phyloP scores from a whole-genome alignment of 2,113 vertebrate genomes.

The Oceanodroma tethys region DNA sequence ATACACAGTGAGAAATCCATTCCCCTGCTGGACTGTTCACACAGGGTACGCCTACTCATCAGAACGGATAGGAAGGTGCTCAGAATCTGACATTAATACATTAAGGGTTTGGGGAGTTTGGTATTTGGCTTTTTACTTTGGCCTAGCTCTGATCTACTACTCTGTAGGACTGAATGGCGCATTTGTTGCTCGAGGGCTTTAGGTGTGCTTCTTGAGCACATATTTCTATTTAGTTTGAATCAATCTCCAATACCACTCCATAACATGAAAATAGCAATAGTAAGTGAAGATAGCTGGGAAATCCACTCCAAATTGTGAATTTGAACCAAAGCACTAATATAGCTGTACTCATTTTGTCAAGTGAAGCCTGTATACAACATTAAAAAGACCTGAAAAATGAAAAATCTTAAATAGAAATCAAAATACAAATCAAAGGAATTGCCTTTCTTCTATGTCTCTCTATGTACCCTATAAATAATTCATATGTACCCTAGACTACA shows the following conservation, averaged over 20 bases:
- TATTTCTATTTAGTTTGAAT: background rate
- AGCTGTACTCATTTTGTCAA: background rate
- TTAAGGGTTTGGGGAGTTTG: background rate
- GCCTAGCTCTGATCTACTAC: background rate
- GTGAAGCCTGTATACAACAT: background rate
- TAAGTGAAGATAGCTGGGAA: background rate
- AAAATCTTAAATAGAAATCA: background rate
- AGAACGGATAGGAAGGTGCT: background rate
- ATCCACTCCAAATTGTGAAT: background rate
- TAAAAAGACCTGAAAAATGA: background rate
- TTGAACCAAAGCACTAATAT: background rate
- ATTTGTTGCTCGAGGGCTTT: background rate
- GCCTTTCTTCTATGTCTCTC: background rate
- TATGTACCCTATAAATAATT: background rate
- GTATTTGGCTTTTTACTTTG: background rate
- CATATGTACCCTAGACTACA: background rate
- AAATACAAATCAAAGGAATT: background rate
- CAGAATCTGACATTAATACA: background rate
- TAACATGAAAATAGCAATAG: background rate
- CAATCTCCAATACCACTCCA: background rate
- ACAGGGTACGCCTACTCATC: background rate
- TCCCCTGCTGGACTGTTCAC: background rate
- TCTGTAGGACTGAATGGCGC: background rate
- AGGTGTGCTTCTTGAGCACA: background rate
- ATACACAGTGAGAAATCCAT: background rate